Evolutionary conservation across 2,888 invertebrate species (phyloP).

Genomic region (Thysanoteuthis rhombus): DNA sequence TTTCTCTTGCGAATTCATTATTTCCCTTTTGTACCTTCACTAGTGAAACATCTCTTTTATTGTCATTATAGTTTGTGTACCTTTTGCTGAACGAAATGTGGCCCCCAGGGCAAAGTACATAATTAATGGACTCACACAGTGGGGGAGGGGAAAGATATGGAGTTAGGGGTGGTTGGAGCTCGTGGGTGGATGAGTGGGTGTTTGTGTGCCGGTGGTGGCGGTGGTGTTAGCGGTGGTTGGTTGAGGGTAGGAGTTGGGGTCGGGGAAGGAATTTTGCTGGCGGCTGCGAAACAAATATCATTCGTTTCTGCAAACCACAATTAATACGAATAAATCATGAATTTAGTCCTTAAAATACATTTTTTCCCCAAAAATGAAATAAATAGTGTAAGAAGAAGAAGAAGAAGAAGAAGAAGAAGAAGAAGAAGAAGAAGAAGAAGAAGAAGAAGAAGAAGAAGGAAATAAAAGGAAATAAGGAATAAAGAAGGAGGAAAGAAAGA

Average conservation of each 20-base stretch:
- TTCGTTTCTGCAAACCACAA: background rate
- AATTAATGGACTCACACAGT: background rate
- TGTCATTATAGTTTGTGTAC: background rate
- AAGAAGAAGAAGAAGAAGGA: no score
- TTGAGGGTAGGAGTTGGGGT: no score
- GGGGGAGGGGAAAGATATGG: background rate
- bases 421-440: no score
- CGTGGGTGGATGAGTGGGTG: background rate
- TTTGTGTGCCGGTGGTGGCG: background rate
- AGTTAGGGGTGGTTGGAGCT: background rate
- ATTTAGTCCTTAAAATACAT: background rate
- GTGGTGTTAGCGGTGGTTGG: background rate
- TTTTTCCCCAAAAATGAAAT: background rate
- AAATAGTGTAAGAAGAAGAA: no score
- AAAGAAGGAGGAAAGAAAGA: no score
- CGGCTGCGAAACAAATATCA: background rate
- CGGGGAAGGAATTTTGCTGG: background rate
- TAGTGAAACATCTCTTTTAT: background rate
- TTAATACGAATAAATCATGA: background rate
- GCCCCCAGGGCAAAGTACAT: slow-evolving; percentile 12
- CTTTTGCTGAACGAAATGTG: background rate
- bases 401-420: no score
- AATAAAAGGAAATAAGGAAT: no score
- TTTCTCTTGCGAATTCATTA: background rate
- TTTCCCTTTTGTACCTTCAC: background rate